phyloP scores from a whole-genome alignment of 2,797 vertebrate genomes.

The Vespertilio murinus region DNA sequence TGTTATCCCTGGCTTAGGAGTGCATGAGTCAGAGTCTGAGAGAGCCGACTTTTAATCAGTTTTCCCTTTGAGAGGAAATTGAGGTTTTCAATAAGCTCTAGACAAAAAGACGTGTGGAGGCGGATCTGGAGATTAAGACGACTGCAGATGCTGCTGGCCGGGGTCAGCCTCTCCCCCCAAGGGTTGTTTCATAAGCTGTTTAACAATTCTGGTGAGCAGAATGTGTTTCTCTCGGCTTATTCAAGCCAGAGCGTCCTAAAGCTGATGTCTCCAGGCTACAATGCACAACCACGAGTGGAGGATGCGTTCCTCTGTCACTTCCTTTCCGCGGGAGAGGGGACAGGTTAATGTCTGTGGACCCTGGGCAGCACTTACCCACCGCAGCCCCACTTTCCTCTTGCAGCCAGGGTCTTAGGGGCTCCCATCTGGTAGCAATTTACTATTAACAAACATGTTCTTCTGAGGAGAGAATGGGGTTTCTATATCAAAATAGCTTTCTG shows the following conservation, averaged over 20 bases:
- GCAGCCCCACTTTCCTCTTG: background rate
- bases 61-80: constrained; percentile 51
- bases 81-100: constrained; percentile 33
- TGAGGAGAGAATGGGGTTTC: background rate
- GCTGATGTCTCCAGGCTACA: background rate
- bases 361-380: background rate
- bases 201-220: background rate
- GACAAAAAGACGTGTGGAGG: background rate
- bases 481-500: background rate
- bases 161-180: background rate
- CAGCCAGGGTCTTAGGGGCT: background rate
- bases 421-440: background rate
- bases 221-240: background rate
- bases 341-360: background rate
- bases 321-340: background rate
- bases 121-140: background rate
- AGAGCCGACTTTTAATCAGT: background rate
- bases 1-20: background rate
- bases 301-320: background rate
- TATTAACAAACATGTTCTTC: constrained; percentile 5
- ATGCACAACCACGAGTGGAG: background rate
- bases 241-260: background rate
- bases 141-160: background rate
- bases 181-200: background rate
- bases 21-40: background rate